Conservation (phyloP, 2,797 vertebrate species). For the Chaetodon trifasciatus region DNA sequence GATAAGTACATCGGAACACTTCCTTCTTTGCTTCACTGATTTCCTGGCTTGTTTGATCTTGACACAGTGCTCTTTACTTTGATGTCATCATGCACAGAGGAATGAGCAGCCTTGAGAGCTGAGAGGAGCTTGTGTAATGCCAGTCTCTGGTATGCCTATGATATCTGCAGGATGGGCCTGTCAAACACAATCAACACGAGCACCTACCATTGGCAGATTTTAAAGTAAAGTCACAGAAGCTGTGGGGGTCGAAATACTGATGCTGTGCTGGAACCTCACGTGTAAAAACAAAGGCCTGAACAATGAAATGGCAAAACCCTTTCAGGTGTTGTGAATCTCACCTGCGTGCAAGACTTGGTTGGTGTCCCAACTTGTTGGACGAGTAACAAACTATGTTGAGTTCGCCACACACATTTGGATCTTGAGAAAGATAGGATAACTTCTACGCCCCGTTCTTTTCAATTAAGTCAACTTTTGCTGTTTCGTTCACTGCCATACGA, state of each 20-base stretch:
- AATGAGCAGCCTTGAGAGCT: slow-evolving; percentile 44
- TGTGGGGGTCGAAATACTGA: slow-evolving; percentile 2
- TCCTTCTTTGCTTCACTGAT: slow-evolving; percentile 65
- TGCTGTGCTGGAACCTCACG: no score
- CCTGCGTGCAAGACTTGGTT: no score
- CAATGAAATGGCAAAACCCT: no score
- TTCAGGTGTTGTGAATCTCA: no score
- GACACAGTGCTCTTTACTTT: slow-evolving; percentile 66
- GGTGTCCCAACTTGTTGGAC: no score
- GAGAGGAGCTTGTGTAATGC: slow-evolving; percentile 42
- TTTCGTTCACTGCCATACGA: no score
- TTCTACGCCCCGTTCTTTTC: no score
- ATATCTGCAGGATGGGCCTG: slow-evolving; percentile 42
- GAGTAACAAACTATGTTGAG: no score
- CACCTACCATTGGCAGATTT: slow-evolving; percentile 23
- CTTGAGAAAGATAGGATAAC: no score
- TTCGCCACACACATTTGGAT: no score
- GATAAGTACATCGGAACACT: slow-evolving; percentile 71
- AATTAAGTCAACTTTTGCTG: no score
- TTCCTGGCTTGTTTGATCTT: slow-evolving; percentile 70
- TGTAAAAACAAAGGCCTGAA: no score
- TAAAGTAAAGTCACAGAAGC: slow-evolving; percentile 29
- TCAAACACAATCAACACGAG: slow-evolving; percentile 44
- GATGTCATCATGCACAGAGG: slow-evolving; percentile 63
- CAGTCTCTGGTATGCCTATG: slow-evolving; percentile 33